A percentile compares a stretch with the other conserved stretches of the same genome.
These are phyloP conservation scores for Limnodromus scolopaceus DNA, from an alignment of 2,797 vertebrate species.

Conservation along the genomic window DNA sequence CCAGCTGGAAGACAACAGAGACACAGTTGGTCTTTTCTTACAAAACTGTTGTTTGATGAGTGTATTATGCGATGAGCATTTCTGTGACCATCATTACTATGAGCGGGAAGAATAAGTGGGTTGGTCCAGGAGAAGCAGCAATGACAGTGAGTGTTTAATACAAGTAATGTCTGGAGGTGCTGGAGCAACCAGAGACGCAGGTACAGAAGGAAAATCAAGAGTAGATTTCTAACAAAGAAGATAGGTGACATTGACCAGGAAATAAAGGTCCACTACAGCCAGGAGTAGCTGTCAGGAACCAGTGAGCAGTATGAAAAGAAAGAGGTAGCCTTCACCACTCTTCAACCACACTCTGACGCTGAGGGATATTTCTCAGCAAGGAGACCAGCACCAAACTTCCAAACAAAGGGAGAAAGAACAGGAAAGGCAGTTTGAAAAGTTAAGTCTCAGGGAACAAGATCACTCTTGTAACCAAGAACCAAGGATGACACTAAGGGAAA, in stretches of 20 bases:
- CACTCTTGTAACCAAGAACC: neutral
- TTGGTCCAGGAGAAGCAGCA: neutral
- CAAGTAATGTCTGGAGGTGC: neutral
- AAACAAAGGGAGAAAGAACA: neutral
- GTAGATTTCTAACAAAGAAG: neutral
- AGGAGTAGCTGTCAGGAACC: neutral
- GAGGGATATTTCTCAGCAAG: accelerated
- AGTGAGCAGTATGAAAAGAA: neutral
- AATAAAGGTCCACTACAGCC: neutral
- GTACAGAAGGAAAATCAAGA: neutral
- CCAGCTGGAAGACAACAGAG: neutral
- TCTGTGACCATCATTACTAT: accelerated
- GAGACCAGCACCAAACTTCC: neutral
- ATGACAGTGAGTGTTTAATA: neutral
- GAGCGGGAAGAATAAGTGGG: neutral
- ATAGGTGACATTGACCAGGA: neutral
- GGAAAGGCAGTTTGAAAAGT: neutral
- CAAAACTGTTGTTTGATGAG: neutral
- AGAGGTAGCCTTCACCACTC: neutral
- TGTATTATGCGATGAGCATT: neutral
- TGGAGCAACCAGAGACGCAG: neutral
- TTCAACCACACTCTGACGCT: neutral
- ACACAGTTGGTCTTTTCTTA: neutral
- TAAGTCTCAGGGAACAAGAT: neutral
- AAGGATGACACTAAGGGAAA: neutral